A percentile compares a stretch with the other conserved stretches of the same genome.
These are phyloP conservation scores for Ypsolopha scabrella DNA, from an alignment of 2,888 invertebrate genomes.

Conservation along the genomic window DNA sequence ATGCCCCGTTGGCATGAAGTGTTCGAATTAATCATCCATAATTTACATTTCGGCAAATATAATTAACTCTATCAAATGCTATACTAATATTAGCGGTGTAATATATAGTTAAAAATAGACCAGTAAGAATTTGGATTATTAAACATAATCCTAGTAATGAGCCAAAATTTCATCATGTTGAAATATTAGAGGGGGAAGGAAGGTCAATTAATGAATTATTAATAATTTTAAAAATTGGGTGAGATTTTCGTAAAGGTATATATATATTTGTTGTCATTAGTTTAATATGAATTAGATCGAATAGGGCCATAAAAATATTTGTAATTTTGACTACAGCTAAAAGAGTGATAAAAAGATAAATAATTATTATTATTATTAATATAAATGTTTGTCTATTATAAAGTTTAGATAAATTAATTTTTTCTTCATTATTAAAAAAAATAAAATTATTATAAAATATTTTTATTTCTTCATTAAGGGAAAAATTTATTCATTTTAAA, in stretches of 20 bases:
- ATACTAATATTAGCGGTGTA: slow-evolving; percentile 73
- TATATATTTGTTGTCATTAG: slow-evolving; percentile 51
- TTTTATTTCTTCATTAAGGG: slow-evolving; percentile 30
- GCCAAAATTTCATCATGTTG: slow-evolving; percentile 77
- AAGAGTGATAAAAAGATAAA: slow-evolving; percentile 72
- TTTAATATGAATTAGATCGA: slow-evolving; percentile 32
- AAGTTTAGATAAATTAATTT: slow-evolving; percentile 60
- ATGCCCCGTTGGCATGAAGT: slow-evolving; percentile 78
- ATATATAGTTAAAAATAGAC: slow-evolving; percentile 78
- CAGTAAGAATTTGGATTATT: slow-evolving; percentile 75
- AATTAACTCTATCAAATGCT: slow-evolving; percentile 76
- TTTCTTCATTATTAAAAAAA: slow-evolving; percentile 44
- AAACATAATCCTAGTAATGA: slow-evolving; percentile 74
- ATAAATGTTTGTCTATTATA: slow-evolving; percentile 62
- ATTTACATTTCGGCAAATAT: slow-evolving; percentile 79
- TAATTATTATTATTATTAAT: slow-evolving; percentile 64
- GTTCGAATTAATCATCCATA: slow-evolving; percentile 76
- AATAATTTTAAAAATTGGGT: slow-evolving; percentile 68
- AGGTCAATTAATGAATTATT: slow-evolving; percentile 71
- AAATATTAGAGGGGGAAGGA: slow-evolving; percentile 73
- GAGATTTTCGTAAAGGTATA: slow-evolving; percentile 48
- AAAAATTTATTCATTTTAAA: slow-evolving; percentile 36
- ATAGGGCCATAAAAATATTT: slow-evolving; percentile 64
- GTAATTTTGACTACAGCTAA: slow-evolving; percentile 71
- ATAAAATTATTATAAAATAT: slow-evolving; percentile 17